Base-by-base conservation (phyloP, 2,888 invertebrate species). In the Rhingia campestris region DNA sequence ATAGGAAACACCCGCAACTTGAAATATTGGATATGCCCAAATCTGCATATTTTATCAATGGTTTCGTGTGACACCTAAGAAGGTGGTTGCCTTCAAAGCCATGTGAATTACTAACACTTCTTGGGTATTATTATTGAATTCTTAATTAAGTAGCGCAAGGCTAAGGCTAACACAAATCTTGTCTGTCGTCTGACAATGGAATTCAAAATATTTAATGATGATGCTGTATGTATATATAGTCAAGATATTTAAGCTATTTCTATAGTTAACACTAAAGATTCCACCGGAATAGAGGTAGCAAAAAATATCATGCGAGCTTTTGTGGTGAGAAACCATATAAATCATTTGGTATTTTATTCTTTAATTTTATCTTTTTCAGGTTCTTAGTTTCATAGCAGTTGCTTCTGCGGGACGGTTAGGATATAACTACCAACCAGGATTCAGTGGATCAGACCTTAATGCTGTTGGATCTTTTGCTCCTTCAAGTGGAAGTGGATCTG, bases 341-440 rank as follows among this genome's bases (percentile, higher is more conserved):
- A 10, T 30, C 12, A 43, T 14, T 7, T 10, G 6, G 35, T 4
- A 0, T 9, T 58, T 37, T 5, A 3, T 4, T 45, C 6, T 1
- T 7, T 12, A 35, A 0, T 39, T 43, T 49, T 12, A 39, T 39
- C 4, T 0, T 0, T 30, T 69, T 51, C n/a, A 84, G 82, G 51
- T 84, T 69, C 32, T 84, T 9, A 64, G 82, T 53, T 54, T 84
- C 35, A 41, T 79, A n/a, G 79, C 74, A 74, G 58, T 89, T 66
- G 87, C 87, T 54, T 76, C 76, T 54, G 87, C 87, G 69, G 86
- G 86, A 53, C 86, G 87, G 59, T 79, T 88, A 85, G 89, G 89
- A 6, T 89, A 89, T 51, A 88, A 87, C 70, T 89, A 89, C 49
- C 86, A 86, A 61, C 37, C 45, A 22, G 51, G 72, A 32, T 22